phyloP scores from a whole-genome alignment of 1,140 invertebrate species.

The Coboldia fuscipes region DNA sequence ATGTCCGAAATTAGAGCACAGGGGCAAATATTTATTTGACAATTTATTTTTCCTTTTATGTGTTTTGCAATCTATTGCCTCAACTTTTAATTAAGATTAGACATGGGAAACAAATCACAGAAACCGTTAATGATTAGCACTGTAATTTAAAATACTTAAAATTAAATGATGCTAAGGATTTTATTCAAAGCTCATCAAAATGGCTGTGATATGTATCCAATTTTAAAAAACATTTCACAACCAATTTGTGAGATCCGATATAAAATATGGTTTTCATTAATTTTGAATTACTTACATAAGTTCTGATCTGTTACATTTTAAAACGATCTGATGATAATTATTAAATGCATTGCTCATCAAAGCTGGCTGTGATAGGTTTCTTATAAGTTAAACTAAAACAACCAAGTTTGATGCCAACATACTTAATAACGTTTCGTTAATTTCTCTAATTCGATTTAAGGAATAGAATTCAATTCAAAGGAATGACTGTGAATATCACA shows the following conservation, averaged over 20 bases:
- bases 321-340: not conserved
- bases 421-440: not conserved
- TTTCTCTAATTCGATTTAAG: not conserved
- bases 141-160: no score
- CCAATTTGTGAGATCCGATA: constrained; percentile 2
- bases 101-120: no score
- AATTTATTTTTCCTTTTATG: no score
- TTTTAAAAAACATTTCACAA: constrained; percentile 2
- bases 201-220: constrained; percentile 3
- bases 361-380: constrained; percentile 5
- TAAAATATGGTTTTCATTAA: not conserved
- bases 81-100: no score
- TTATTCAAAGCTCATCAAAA: constrained; percentile 2
- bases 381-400: constrained; percentile 3
- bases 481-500: no score
- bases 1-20: no score
- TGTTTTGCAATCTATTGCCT: no score
- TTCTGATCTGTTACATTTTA: no score
- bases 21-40: no score
- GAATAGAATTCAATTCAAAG: not conserved
- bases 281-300: not conserved
- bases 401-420: constrained; percentile 4
- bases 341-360: constrained; percentile 4
- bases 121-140: no score
- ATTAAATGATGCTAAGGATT: not conserved